Evolutionary conservation across 2,888 invertebrate genomes (phyloP).

Genomic region (Panopea generosa): DNA sequence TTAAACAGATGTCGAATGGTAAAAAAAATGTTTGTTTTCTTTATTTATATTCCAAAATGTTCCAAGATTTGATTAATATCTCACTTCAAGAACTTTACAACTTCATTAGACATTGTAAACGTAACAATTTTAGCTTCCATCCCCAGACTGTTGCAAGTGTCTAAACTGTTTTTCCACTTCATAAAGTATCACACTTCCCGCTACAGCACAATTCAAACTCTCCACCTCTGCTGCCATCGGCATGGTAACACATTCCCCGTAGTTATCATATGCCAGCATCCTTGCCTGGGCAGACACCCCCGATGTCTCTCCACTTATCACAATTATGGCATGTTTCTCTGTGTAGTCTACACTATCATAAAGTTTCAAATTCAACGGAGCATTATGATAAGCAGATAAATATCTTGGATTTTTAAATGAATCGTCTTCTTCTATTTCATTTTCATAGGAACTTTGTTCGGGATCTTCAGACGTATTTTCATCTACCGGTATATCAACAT

Average conservation of each 20-base stretch:
- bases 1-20: no score
- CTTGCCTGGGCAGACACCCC: conserved; percentile 92
- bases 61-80: no score
- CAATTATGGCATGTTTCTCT: conserved; percentile 85
- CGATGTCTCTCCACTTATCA: conserved; percentile 95
- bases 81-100: no score
- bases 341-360: conserved; percentile 64
- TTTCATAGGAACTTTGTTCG: conserved; percentile 6
- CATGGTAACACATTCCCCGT: conserved; percentile 91
- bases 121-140: no score
- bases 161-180: conserved; percentile 88
- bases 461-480: background rate
- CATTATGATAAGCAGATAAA: conserved; percentile 47
- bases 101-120: no score
- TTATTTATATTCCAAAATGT: no score
- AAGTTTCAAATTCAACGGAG: conserved; percentile 62
- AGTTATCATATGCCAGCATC: conserved; percentile 87
- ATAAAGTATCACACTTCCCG: conserved; percentile 93
- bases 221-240: conserved; percentile 92
- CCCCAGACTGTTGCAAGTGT: no score
- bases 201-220: conserved; percentile 94
- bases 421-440: conserved; percentile 8
- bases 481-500: no score
- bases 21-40: no score
- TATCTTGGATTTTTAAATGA: background rate